Conservation (phyloP, 2,888 invertebrate species). For the Trissolcus japonicus region DNA sequence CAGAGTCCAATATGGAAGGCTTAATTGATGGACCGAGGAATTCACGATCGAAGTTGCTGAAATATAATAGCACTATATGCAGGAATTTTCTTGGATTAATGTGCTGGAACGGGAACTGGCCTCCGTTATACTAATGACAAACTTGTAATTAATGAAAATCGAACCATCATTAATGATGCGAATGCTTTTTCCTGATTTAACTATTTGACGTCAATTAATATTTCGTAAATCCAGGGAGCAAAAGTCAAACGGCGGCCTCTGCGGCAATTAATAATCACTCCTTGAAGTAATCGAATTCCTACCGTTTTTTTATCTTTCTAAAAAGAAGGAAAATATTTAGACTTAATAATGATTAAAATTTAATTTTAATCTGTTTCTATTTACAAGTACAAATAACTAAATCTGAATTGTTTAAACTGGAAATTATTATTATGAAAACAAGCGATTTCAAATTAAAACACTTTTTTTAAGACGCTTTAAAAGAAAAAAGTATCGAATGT, state of each 20-base stretch:
- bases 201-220: slow-evolving; percentile 21
- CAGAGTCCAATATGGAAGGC: too few relatives aligned
- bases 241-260: slow-evolving; percentile 7
- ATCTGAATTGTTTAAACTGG: too few relatives aligned
- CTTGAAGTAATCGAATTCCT: slow-evolving; percentile 7
- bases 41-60: neutral
- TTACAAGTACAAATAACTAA: too few relatives aligned
- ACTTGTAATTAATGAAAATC: slow-evolving; percentile 30
- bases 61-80: slow-evolving; percentile 11
- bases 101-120: slow-evolving; percentile 10
- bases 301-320: neutral
- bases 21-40: neutral
- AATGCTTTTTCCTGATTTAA: slow-evolving; percentile 12
- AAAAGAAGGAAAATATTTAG: neutral
- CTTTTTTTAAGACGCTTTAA: too few relatives aligned
- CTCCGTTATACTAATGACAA: slow-evolving; percentile 23
- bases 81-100: slow-evolving; percentile 26
- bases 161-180: slow-evolving; percentile 26
- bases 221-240: slow-evolving; percentile 23
- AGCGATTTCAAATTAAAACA: too few relatives aligned
- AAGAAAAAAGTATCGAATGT: too few relatives aligned
- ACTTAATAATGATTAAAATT: neutral
- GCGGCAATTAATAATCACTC: neutral
- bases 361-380: neutral
- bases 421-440: too few relatives aligned